phyloP scores from a whole-genome alignment of 2,888 invertebrate species.

The Apoda limacodes region DNA sequence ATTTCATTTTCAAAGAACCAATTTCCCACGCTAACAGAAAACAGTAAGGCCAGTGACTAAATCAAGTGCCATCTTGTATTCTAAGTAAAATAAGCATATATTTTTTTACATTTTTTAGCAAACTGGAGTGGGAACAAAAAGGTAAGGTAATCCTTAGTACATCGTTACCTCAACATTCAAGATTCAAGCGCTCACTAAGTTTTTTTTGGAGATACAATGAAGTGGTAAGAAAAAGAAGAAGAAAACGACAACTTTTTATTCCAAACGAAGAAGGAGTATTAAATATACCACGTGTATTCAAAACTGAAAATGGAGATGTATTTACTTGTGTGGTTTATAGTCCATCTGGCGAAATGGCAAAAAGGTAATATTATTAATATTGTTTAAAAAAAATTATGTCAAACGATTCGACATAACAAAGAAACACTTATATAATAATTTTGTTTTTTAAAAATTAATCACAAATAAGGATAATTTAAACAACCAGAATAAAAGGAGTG shows the following conservation, averaged over 20 bases:
- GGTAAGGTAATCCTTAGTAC: constrained; percentile 49
- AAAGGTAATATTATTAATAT: too few species aligned
- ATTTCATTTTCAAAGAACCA: too few species aligned
- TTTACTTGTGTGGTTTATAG: constrained; percentile 86
- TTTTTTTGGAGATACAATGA: constrained; percentile 20
- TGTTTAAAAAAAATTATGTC: too few species aligned
- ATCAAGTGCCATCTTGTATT: too few species aligned
- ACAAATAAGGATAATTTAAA: too few species aligned
- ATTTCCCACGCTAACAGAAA: too few species aligned
- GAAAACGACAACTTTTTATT: constrained; percentile 45
- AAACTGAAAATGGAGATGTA: constrained; percentile 77
- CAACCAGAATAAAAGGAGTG: too few species aligned
- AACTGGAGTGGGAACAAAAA: constrained; percentile 62
- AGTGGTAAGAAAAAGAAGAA: constrained; percentile 30
- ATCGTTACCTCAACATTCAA: constrained; percentile 38
- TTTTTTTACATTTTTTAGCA: constrained; percentile 26
- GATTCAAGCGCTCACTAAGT: constrained; percentile 40
- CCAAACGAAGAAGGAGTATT: constrained; percentile 66
- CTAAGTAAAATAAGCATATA: background rate
- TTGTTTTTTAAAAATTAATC: too few species aligned
- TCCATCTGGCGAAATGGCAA: constrained; percentile 80
- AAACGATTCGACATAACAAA: too few species aligned
- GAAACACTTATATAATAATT: too few species aligned
- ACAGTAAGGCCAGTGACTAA: too few species aligned
- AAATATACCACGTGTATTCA: constrained; percentile 69